Base-by-base conservation (phyloP, 2,888 invertebrate genomes). In the Ellobium chinense region DNA sequence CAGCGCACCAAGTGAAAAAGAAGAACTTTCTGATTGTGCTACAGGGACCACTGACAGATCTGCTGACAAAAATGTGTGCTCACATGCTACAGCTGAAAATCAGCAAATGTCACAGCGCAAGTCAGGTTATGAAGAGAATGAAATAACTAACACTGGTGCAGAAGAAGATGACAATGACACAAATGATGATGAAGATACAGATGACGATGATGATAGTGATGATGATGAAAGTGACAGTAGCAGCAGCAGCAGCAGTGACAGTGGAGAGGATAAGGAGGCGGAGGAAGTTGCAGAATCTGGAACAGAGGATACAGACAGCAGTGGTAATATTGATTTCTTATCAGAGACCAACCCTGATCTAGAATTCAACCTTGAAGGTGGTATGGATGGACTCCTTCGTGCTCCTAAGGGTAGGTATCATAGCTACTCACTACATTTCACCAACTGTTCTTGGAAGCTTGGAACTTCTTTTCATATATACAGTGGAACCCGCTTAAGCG, bases 351-450 rank as follows among this genome's bases (percentile, higher is more conserved):
- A 31, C 29, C 39, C 68, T 12, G 65, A 29, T 1, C 39, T 77
- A 39, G 77, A 77, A 37, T 77, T 77, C 37, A 77, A 77, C 27
- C 77, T 77, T 36, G 68, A 66, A 29, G 58, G 36, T 27, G 77
- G 68, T 62, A 29, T 77, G 1, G 58, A 24, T 27, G 60, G 1
- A 58, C 37, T 66, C 29, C 5, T 46, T 7, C 9, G 9, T 46
- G 18, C 7, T 12, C 46, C 7, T 7, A 46, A 46, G 18, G 18
- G 46, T 46, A 46, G 18, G 46, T 46, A 18, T 46, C n/a, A n/a
- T n/a, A n/a, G n/a, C n/a, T n/a, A n/a, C n/a, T n/a, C n/a, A n/a
- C n/a, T n/a, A n/a, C n/a, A n/a, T n/a, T n/a, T n/a, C n/a, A n/a
- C n/a, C n/a, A n/a, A n/a, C n/a, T n/a, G n/a, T n/a, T n/a, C n/a